Base-by-base conservation (phyloP, 2,888 invertebrate genomes). In the Theretra japonica region DNA sequence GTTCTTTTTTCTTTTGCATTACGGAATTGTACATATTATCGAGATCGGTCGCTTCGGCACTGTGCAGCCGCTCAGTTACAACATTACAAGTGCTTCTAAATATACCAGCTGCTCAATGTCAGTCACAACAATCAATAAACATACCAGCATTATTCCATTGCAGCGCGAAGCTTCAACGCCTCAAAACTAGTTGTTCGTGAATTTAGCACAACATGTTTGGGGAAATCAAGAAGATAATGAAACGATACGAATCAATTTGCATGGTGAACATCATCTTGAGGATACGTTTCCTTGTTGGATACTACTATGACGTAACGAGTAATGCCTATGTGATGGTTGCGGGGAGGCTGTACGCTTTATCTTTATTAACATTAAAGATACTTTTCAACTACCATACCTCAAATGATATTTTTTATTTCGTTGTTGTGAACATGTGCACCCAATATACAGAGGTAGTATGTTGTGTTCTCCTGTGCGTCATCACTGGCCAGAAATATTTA, bases 401-500 rank as follows among this genome's bases (percentile, higher is more conserved):
- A 1, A 1, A 11, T 23, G n/a, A 4, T n/a, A 56, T 17, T n/a
- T 6, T n/a, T 17, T n/a, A 17, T n/a, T 56, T 56, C 6, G 56
- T 2, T 48, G 6, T 17, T 19, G n/a, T 3, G 6, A 56, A n/a
- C 19, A 1, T 56, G 6, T 15, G 2, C 15, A 48, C 56, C n/a
- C 6, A 6, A 19, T 56, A 17, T 3, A 6, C n/a, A 28, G 56
- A 30, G 33, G 1, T 30, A 33, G 7, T 0, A n/a, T 2, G 19
- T 7, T 30, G 7, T 7, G 2, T 33, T n/a, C 1, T 60, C 19
- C 5, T 4, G 2, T 60, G 60, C 33, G 17, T 60, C 1, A 33
- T 60, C n/a, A 60, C 5, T 60, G 60, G 60, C 7, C 60, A 60
- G 7, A 33, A 60, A 33, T 60, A 60, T 60, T n/a, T 33, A 3